These are phyloP conservation scores for Microtus montanus DNA, from an alignment of 2,113 vertebrate genomes.

Conservation along the genomic window DNA sequence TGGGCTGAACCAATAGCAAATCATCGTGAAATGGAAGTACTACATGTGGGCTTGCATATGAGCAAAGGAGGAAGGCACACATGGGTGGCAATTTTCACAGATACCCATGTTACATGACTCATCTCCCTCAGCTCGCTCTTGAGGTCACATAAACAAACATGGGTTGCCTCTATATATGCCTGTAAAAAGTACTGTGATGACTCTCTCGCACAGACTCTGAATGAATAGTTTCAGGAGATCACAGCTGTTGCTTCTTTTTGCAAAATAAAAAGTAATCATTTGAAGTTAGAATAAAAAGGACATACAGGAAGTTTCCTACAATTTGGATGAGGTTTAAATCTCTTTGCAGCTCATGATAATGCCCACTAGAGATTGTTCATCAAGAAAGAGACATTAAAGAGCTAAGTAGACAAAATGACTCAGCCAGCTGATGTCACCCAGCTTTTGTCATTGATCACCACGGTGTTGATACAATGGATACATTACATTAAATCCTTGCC, in stretches of 20 bases:
- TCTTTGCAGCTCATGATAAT: background rate
- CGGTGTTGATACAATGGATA: background rate
- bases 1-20: background rate
- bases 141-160: background rate
- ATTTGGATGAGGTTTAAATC: background rate
- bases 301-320: background rate
- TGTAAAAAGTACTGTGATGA: background rate
- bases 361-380: background rate
- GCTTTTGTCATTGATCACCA: background rate
- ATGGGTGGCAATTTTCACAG: background rate
- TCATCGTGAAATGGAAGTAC: background rate
- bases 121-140: background rate
- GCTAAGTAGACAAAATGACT: background rate
- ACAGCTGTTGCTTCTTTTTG: background rate
- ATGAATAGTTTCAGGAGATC: background rate
- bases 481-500: background rate
- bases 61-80: background rate
- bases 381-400: background rate
- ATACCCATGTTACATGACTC: background rate
- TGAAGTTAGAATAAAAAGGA: background rate
- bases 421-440: constrained; percentile 6
- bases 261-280: background rate
- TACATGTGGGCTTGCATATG: background rate
- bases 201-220: background rate
- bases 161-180: rapidly evolving